Percentiles rank a stretch among this genome's conserved stretches.
phyloP scores from a whole-genome alignment of 2,797 vertebrate species.

The Cirrhinus molitorella region DNA sequence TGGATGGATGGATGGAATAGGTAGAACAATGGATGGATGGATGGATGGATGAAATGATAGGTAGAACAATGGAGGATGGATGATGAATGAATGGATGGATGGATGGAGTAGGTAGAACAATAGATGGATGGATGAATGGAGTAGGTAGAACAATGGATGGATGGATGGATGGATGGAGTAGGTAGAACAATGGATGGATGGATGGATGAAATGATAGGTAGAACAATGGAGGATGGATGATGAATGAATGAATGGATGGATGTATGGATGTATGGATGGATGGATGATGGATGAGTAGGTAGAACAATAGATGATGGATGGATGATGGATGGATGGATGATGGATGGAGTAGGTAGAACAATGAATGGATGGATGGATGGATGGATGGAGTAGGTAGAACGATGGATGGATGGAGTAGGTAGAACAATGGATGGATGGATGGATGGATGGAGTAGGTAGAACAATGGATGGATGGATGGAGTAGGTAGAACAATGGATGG shows the following conservation, averaged over 20 bases:
- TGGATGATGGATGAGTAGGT: neutral
- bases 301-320: neutral
- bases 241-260: no score
- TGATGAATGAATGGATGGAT: no score
- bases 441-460: neutral
- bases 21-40: fast-evolving
- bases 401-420: no score
- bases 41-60: no score
- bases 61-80: no score
- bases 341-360: no score
- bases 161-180: neutral
- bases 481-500: no score
- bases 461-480: neutral
- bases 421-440: neutral
- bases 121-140: neutral
- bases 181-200: fast-evolving
- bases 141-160: neutral
- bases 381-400: no score
- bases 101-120: neutral
- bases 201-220: no score
- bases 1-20: neutral
- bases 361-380: no score
- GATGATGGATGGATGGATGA: no score
- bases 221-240: no score
- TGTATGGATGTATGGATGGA: neutral